Base-by-base conservation (phyloP, 2,888 invertebrate genomes). In the Aphidoletes aphidimyza region DNA sequence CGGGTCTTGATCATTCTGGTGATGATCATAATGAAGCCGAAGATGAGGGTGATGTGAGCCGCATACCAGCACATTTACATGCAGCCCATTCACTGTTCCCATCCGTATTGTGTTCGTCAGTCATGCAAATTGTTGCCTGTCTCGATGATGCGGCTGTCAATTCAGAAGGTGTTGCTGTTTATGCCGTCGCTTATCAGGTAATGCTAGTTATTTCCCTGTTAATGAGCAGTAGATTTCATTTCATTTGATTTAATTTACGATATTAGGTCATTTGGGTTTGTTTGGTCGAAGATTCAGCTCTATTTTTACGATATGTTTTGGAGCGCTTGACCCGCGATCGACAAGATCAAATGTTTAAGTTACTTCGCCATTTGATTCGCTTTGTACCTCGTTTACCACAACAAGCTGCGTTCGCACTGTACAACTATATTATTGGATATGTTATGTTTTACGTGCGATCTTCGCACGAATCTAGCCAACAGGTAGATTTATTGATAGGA, bases 381-480 rank as follows among this genome's bases (percentile, higher is more conserved):
- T 97, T 98, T 89, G 95, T 98, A 83, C 97, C 97, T 0, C 94
- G 97, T 83, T 90, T 99, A 85, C 98, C 99, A 0, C 96, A 97
- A 87, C 99, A 99, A 90, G 98, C 99, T 0, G 99, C 99, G 0
- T 99, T 98, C 90, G 97, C 98, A 0, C 90, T 99, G 0, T 98
- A 99, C 90, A 99, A 99, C 91, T 99, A 99, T 88, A 95, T 99
- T 87, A 99, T 99, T 87, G 99, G 99, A 0, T 99, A 98, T 88
- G 97, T 99, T 2, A 99, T 99, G 99, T 99, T 98, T 91, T 99
- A 99, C 88, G 98, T 99, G 1, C 92, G 99, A 85, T 95, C 97
- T 17, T 98, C 99, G 0, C 97, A 98, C 88, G 98, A 99, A 88
- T 96, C 97, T 83, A 97, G 98, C 0, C 98, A 98, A 88, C 95